Base-by-base conservation (phyloP, 2,797 vertebrate genomes). In the Numenius phaeopus region DNA sequence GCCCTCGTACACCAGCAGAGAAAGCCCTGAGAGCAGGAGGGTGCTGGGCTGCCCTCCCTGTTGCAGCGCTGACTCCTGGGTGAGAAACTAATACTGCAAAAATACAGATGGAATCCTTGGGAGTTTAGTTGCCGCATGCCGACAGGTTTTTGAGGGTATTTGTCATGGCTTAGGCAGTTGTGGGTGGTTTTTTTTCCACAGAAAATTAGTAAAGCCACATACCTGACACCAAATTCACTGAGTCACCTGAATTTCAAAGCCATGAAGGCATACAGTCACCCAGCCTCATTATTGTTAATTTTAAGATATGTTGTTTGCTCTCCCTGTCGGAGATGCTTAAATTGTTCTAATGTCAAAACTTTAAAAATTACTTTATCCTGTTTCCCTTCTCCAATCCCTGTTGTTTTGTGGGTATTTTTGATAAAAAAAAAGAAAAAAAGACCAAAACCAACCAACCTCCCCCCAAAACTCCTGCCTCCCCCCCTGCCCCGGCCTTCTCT, bases 301-400 rank as follows among this genome's bases (percentile, higher is more conserved):
- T 26, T 9, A 8, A 42, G 57, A 26, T 30, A 3, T 42, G 10
- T 47, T 10, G 14, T 62, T 72, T 58, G 0, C 34, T 14, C 5
- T 87, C 10, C 0, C 19, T 6, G 40, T 39, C 18, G 71, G n/a
- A 20, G 75, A 3, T 2, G 10, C 58, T 22, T 24, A 0, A 1
- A 1, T 11, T 14, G 59, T 11, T 26, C 9, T 0, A 2, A 5
- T 1, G 44, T 32, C 3, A 37, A 3, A 46, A 3, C 10, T 34
- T 32, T 1, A 32, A 30, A 47, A 73, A 8, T 9, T 8, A 1
- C 27, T 54, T 64, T 20, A 14, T 16, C 49, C 24, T 1, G 0
- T 55, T 55, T 88, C 27, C 18, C 7, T 6, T 37, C 20, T 58
- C 34, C 26, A 13, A 4, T 21, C 27, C 27, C 26, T 18, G 14